These are phyloP conservation scores for Spisula subtruncata DNA, from an alignment of 2,888 invertebrate species.

Conservation along the genomic window DNA sequence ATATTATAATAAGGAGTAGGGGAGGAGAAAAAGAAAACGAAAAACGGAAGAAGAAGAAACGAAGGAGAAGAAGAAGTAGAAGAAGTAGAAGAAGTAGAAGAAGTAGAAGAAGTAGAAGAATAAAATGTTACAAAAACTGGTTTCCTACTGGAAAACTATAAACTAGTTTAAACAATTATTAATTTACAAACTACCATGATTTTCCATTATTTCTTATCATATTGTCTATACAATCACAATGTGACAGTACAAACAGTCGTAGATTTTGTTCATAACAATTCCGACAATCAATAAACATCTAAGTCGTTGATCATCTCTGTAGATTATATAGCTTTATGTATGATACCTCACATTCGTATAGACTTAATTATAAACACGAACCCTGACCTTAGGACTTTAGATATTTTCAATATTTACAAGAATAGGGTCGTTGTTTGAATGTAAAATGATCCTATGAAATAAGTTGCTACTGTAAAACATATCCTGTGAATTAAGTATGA, in stretches of 20 bases:
- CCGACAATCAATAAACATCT: slow-evolving; percentile 23
- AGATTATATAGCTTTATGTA: background rate
- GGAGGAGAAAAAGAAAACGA: too few species aligned
- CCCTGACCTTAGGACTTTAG: background rate
- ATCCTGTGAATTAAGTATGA: slow-evolving; percentile 18
- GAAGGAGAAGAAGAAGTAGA: too few species aligned
- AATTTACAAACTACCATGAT: background rate
- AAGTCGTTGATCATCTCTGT: background rate
- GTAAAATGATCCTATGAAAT: background rate
- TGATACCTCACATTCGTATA: background rate
- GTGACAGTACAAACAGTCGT: background rate
- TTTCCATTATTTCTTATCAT: slow-evolving; percentile 9
- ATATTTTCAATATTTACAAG: background rate
- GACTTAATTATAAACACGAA: slow-evolving; percentile 8
- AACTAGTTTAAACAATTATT: too few species aligned
- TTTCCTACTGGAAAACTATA: too few species aligned
- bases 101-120: too few species aligned
- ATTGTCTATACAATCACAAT: background rate
- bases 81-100: too few species aligned
- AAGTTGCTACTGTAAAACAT: slow-evolving; percentile 1
- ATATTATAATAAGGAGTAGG: too few species aligned
- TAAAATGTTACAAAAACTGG: too few species aligned
- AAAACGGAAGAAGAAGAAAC: too few species aligned
- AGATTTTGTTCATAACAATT: slow-evolving; percentile 22
- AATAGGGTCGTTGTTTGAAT: background rate